These are phyloP conservation scores for Tragelaphus imberbis DNA, from an alignment of 2,113 vertebrate genomes.

Conservation along the genomic window DNA sequence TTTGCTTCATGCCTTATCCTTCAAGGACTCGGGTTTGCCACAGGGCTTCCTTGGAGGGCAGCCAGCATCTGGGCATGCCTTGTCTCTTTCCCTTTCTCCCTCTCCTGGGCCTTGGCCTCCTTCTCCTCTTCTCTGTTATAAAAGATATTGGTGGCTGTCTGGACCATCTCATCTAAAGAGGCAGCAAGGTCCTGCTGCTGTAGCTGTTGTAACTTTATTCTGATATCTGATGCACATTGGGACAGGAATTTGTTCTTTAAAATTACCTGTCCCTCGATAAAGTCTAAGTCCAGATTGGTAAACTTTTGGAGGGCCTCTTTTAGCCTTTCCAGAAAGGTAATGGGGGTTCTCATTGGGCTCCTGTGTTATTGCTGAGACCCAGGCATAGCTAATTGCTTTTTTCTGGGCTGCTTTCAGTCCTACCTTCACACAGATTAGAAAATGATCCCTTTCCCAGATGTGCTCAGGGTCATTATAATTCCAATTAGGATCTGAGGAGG, in stretches of 20 bases:
- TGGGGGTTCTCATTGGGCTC: not conserved
- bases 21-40: not conserved
- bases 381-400: not conserved
- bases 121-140: not conserved
- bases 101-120: not conserved
- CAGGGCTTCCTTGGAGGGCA: not conserved
- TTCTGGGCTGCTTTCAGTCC: not conserved
- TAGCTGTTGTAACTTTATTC: not conserved
- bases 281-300: not conserved
- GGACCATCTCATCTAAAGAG: not conserved
- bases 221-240: not conserved
- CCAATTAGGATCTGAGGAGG: not conserved
- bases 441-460: not conserved
- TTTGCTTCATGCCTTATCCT: not conserved
- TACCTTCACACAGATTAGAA: not conserved
- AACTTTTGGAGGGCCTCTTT: not conserved
- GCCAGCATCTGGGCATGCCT: not conserved
- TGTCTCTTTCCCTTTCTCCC: not conserved
- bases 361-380: not conserved
- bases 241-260: not conserved
- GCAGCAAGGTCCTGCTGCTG: not conserved
- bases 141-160: not conserved
- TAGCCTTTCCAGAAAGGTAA: not conserved
- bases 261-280: accelerated
- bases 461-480: not conserved